Conservation (phyloP, 2,113 vertebrate genomes). For the Pyrgilauda ruficollis region DNA sequence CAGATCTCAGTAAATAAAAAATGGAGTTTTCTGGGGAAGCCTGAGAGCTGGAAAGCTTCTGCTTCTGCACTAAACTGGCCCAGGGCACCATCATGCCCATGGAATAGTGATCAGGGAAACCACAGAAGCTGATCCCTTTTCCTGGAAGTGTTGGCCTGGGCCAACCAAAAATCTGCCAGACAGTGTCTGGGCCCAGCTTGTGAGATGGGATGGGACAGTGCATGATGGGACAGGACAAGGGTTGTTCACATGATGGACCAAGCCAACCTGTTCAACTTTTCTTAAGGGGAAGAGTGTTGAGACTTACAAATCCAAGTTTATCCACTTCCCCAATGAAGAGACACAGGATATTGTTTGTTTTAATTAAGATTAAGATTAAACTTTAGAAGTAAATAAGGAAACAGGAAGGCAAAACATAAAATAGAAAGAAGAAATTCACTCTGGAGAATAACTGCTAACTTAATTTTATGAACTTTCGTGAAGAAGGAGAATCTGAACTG, state of each 20-base stretch:
- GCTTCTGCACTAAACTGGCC: neutral
- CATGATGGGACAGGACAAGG: neutral
- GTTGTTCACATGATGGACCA: neutral
- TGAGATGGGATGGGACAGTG: neutral
- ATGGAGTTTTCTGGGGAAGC: neutral
- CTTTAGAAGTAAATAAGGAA: neutral
- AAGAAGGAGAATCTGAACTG: neutral
- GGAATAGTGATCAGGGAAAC: neutral
- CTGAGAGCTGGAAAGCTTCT: neutral
- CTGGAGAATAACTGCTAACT: neutral
- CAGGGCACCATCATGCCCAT: rapidly evolving
- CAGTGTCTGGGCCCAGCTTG: neutral
- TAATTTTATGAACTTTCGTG: neutral
- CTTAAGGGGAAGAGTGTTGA: neutral
- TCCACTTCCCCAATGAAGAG: neutral
- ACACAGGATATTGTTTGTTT: neutral
- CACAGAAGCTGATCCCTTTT: neutral
- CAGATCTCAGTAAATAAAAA: neutral
- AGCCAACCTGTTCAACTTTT: neutral
- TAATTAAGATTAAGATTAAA: neutral
- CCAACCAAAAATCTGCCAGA: neutral
- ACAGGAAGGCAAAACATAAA: neutral
- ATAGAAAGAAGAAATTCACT: neutral
- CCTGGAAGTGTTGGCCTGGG: neutral
- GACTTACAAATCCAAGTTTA: neutral